Evolutionary conservation across 2,113 vertebrate genomes (phyloP), one percentile per base, ranked within the genome.

Genomic region (pig (Sus scrofa)): DNA sequence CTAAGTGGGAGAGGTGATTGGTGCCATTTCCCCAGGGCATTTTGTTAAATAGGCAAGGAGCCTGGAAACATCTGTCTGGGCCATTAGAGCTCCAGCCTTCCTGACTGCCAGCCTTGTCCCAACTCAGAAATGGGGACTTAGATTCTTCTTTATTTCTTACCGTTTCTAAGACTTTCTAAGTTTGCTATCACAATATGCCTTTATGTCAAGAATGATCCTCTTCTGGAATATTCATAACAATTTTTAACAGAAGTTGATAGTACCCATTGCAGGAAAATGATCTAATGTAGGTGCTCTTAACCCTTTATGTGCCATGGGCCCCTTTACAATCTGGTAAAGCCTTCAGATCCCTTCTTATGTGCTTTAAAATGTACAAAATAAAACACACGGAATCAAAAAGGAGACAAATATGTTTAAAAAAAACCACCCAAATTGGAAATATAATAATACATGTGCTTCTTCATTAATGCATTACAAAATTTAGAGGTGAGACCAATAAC

Each of bases 331-430:
- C 58, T 52, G 91, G 34, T 50, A 26, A 96, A 78, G 44, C 0
- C 60, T 78, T 73, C 12, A 39, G 56, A 54, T 2, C 5, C 24
- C 14, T 74, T 83, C 44, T 84, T 56, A 65, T 44, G 22, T 86
- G 4, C 34, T 86, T 83, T 68, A 63, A 95, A 97, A 90, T 70
- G 24, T 16, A 56, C 19, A 78, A 60, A 50, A 67, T 77, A 96
- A 86, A 94, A 96, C n/a, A 60, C 14, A 26, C 50, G 37, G 44
- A 88, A 94, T 67, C 81, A 62, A 52, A 94, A 91, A 58, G 18
- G 30, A 77, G 26, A 65, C 2, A 3, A 34, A 32, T 73, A 68
- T 68, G 39, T 79, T 79, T 75, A 91, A 86, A 95, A 89, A 37
- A 62, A 44, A 44, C 4, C 4, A 44, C 4, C 44, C 24, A 54